Conservation (phyloP, 2,113 vertebrate genomes). For the Chamaea fasciata region DNA sequence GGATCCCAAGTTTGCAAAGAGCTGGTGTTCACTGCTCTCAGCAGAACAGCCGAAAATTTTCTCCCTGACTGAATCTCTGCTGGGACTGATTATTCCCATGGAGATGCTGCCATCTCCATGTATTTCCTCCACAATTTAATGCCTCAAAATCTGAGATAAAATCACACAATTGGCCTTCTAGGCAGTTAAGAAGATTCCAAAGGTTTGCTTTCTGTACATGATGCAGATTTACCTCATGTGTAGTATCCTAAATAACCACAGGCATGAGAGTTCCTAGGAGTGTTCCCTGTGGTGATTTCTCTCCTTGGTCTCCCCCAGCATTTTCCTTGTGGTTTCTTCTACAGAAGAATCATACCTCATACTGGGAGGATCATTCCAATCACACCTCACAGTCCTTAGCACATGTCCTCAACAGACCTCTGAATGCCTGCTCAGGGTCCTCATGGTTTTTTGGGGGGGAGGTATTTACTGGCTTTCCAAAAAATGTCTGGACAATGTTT, state of each 20-base stretch:
- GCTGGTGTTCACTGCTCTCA: not conserved
- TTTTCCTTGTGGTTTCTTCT: not conserved
- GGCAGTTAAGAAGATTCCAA: not conserved
- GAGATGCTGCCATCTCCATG: not conserved
- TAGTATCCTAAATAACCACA: not conserved
- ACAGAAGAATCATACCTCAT: not conserved
- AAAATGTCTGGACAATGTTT: not conserved
- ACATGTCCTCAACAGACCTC: not conserved
- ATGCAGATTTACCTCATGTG: not conserved
- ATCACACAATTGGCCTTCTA: not conserved
- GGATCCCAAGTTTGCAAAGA: not conserved
- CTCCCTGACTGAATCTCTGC: not conserved
- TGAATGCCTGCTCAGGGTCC: not conserved
- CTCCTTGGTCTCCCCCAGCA: accelerated
- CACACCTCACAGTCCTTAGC: not conserved
- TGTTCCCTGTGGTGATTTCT: not conserved
- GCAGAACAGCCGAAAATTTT: not conserved
- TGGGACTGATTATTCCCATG: not conserved
- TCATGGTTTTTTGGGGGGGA: not conserved
- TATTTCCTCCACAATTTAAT: not conserved
- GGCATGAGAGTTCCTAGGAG: not conserved
- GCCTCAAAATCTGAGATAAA: not conserved
- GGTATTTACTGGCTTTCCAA: not conserved
- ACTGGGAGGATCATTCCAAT: not conserved
- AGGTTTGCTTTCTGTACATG: not conserved